Conservation (phyloP, 2,888 invertebrate species). For the Mayetiola destructor region DNA sequence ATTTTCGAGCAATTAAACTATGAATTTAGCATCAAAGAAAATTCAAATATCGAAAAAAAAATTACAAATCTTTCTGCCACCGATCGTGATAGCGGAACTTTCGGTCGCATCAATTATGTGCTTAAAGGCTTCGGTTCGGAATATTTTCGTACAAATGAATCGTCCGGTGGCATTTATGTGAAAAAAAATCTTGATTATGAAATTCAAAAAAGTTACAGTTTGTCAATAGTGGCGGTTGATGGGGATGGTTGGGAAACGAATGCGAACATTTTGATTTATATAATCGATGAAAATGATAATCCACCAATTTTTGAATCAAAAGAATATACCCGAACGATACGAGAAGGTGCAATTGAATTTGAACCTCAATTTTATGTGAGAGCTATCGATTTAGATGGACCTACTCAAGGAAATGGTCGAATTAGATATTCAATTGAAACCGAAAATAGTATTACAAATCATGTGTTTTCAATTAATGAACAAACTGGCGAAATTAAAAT, state of each 20-base stretch:
- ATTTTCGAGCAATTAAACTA: constrained; percentile 49
- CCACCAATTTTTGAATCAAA: constrained; percentile 52
- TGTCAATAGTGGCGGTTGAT: constrained; percentile 67
- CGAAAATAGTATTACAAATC: constrained; percentile 52
- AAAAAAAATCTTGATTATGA: constrained; percentile 59
- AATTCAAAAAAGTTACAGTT: constrained; percentile 59
- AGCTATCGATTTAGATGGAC: constrained; percentile 64
- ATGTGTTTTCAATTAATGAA: constrained; percentile 49
- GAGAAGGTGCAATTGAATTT: constrained; percentile 60
- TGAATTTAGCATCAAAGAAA: constrained; percentile 51
- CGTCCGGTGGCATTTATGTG: constrained; percentile 52
- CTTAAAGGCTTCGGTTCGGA: constrained; percentile 67
- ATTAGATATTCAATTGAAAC: constrained; percentile 51
- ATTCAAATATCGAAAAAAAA: constrained; percentile 43
- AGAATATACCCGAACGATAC: constrained; percentile 59
- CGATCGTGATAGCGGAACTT: constrained; percentile 58
- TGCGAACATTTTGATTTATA: constrained; percentile 53
- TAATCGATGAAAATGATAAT: constrained; percentile 65
- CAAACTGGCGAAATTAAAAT: constrained; percentile 57
- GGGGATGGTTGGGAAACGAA: constrained; percentile 61
- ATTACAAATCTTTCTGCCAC: constrained; percentile 52
- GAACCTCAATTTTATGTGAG: constrained; percentile 66
- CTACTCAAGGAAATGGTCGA: constrained; percentile 52
- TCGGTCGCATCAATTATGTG: constrained; percentile 55
- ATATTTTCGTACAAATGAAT: constrained; percentile 53